Evolutionary conservation across 2,113 vertebrate species (phyloP), one percentile per base, ranked within the genome.

Genomic region (Chaenocephalus aceratus): DNA sequence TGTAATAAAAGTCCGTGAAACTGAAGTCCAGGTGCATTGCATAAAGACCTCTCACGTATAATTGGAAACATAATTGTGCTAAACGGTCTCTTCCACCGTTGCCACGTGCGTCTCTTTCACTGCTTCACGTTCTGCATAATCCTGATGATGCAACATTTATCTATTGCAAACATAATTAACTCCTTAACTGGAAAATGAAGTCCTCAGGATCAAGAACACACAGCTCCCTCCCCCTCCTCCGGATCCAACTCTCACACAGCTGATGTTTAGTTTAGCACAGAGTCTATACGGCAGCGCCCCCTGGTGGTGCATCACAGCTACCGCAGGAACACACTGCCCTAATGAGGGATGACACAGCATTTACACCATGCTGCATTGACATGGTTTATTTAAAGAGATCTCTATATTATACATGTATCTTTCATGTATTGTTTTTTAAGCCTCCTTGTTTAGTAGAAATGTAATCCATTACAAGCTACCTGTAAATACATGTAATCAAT

Each of bases 141-240:
- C 14, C 44, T 53, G 57, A 46, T 62, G 80, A 75, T 69, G 72
- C 58, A 48, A 66, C 58, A 60, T 66, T 78, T 78, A 75, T 87
- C 57, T 65, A 21, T 67, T 56, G 54, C n/a, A 61, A 77, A 18
- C 51, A 71, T 23, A 71, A 89, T 45, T 72, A 48, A 53, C 10
- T 83, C 57, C 75, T 77, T 63, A 79, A 75, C 4, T 66, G 65
- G 45, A 64, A 87, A 77, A 80, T 36, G 12, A 79, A 72, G 73
- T 80, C 56, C 63, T 72, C 48, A 16, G 70, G 36, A 56, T 77
- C 12, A 82, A 78, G 49, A 80, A 46, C 26, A 59, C 53, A 62
- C 61, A 53, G 30, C 46, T 60, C 62, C 54, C 64, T 21, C n/a
- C 53, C 44, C 16, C 6, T 62, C 59, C 21, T 46, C 45, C 56